These are phyloP conservation scores for Prosapia bicincta DNA, from an alignment of 2,888 invertebrate genomes.

Conservation along the genomic window DNA sequence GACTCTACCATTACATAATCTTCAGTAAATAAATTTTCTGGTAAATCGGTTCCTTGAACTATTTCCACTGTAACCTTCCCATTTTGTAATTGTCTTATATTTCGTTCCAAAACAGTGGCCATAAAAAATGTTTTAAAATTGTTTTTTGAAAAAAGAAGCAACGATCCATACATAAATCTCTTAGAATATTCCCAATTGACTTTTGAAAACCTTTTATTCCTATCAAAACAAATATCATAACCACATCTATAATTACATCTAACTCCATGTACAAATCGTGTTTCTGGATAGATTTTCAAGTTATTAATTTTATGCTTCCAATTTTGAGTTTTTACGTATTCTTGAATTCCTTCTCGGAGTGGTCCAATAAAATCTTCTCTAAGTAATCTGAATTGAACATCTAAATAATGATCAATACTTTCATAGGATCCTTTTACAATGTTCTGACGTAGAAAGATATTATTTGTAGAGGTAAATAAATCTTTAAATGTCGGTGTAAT, in stretches of 20 bases:
- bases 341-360: constrained; percentile 57
- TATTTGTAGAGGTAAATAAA: not conserved
- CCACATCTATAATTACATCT: constrained; percentile 33
- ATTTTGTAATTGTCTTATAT: constrained; percentile 45
- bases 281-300: constrained; percentile 52
- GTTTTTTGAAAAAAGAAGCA: constrained; percentile 67
- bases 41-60: not conserved
- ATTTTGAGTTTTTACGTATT: constrained; percentile 17
- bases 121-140: constrained; percentile 64
- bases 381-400: constrained; percentile 70
- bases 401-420: constrained; percentile 67
- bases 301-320: constrained; percentile 45
- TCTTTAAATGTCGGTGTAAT: constrained; percentile 12
- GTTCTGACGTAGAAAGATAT: constrained; percentile 50
- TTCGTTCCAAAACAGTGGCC: constrained; percentile 62
- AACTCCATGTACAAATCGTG: constrained; percentile 45
- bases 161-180: constrained; percentile 64
- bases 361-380: constrained; percentile 78
- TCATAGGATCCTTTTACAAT: constrained; percentile 61
- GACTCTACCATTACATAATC: constrained; percentile 67
- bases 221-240: constrained; percentile 34
- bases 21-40: constrained; percentile 42
- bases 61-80: constrained; percentile 10
- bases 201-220: constrained; percentile 41
- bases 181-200: constrained; percentile 43